Evolutionary conservation across 2,888 invertebrate species (phyloP).

Genomic region (Silvanus unidentatus): DNA sequence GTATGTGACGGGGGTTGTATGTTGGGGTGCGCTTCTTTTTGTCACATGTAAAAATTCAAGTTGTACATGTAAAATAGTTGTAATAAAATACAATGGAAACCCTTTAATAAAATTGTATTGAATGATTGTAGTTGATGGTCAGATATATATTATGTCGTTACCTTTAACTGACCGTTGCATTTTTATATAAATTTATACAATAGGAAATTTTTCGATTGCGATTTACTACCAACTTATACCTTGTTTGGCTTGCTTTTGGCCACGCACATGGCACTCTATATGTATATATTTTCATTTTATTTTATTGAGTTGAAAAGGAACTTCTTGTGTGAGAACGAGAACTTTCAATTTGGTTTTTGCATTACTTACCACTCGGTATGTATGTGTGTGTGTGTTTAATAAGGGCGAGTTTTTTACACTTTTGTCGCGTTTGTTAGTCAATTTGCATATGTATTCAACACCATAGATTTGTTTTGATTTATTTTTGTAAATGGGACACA

Average conservation of each 20-base stretch:
- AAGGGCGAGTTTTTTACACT: no score
- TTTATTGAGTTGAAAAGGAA: slow-evolving; percentile 9
- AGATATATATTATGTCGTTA: slow-evolving; percentile 48
- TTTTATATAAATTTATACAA: no score
- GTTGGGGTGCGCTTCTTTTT: slow-evolving; percentile 6
- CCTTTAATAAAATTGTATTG: background rate
- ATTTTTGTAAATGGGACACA: slow-evolving; percentile 23
- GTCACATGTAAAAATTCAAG: no score
- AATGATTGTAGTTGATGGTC: slow-evolving; percentile 26
- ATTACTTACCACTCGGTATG: no score
- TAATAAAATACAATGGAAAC: no score
- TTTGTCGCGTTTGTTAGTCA: slow-evolving; percentile 11
- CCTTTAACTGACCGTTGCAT: slow-evolving; percentile 43
- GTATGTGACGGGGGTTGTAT: slow-evolving; percentile 30
- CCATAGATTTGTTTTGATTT: slow-evolving; percentile 44
- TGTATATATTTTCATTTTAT: no score
- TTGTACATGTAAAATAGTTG: no score
- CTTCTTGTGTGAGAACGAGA: slow-evolving; percentile 45
- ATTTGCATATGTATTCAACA: slow-evolving; percentile 46
- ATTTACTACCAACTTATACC: slow-evolving; percentile 25
- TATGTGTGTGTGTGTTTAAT: no score
- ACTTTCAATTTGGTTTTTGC: slow-evolving; percentile 22
- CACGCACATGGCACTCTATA: no score
- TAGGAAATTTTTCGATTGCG: slow-evolving; percentile 33
- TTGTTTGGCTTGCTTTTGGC: no score